A percentile compares a stretch with the other conserved stretches of the same genome.
Evolutionary conservation across 2,113 vertebrate genomes (phyloP).

Genomic region (Pungitius pungitius): DNA sequence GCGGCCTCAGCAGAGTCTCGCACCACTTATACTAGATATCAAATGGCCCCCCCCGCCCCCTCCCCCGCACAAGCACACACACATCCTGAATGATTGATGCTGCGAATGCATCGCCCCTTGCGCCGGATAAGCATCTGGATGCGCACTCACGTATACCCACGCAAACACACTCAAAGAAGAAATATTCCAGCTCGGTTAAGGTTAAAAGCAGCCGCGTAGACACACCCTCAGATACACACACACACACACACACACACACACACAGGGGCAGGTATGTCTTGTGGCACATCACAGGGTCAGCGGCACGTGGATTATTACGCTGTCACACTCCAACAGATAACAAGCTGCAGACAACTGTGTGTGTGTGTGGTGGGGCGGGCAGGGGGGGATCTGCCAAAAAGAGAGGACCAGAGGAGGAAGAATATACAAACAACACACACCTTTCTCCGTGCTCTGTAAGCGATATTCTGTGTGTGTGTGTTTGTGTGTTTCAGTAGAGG

Average conservation of each 20-base stretch:
- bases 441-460: not conserved
- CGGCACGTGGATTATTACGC: constrained; percentile 68
- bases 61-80: not conserved
- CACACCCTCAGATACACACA: constrained; percentile 18
- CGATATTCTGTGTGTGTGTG: not conserved
- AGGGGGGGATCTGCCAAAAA: constrained; percentile 3
- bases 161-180: constrained; percentile 3
- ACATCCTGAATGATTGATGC: constrained; percentile 55
- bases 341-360: constrained; percentile 57
- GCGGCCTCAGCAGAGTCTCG: not conserved
- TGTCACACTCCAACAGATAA: constrained; percentile 71
- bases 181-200: constrained; percentile 19
- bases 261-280: constrained; percentile 45
- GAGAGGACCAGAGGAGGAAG: constrained; percentile 3
- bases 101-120: constrained; percentile 14
- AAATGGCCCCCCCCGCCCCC: constrained; percentile 6
- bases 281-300: constrained; percentile 68
- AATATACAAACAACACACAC: constrained; percentile 35
- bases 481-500: not conserved
- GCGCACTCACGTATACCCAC: constrained; percentile 3
- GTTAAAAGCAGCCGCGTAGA: constrained; percentile 1
- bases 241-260: constrained; percentile 31
- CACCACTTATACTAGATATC: constrained; percentile 25
- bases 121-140: constrained; percentile 33
- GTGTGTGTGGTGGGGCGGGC: not conserved